A percentile compares a stretch with the other conserved stretches of the same genome.
Evolutionary conservation across 2,113 vertebrate genomes (phyloP).

Genomic region (Aptenodytes forsteri): DNA sequence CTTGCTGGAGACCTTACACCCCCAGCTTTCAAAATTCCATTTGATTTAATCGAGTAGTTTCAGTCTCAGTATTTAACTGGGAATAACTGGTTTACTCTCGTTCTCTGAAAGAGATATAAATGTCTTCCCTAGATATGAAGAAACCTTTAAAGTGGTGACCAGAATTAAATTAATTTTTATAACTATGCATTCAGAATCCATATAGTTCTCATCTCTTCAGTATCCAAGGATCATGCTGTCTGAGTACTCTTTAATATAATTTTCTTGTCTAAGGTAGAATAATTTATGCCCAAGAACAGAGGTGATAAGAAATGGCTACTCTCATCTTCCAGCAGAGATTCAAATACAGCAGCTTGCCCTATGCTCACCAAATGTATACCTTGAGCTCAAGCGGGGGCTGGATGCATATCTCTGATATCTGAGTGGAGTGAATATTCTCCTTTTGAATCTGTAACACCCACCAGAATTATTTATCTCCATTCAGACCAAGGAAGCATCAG

Average conservation of each 20-base stretch:
- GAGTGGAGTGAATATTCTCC: neutral
- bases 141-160: neutral
- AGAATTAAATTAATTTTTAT: neutral
- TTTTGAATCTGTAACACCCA: neutral
- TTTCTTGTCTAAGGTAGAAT: neutral
- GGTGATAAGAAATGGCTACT: neutral
- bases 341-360: neutral
- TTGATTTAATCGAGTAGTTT: neutral
- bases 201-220: neutral
- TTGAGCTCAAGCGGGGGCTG: rapidly evolving
- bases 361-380: neutral
- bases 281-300: conserved; percentile 18
- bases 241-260: conserved; percentile 4
- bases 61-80: neutral
- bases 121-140: neutral
- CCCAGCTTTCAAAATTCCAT: neutral
- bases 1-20: neutral
- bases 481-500: neutral
- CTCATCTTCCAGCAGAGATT: neutral
- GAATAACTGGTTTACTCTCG: neutral
- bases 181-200: neutral
- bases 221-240: neutral
- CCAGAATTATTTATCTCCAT: neutral
- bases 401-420: neutral
- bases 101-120: neutral